phyloP scores from a whole-genome alignment of 2,888 invertebrate genomes.

The Lacanobia wlatinum region DNA sequence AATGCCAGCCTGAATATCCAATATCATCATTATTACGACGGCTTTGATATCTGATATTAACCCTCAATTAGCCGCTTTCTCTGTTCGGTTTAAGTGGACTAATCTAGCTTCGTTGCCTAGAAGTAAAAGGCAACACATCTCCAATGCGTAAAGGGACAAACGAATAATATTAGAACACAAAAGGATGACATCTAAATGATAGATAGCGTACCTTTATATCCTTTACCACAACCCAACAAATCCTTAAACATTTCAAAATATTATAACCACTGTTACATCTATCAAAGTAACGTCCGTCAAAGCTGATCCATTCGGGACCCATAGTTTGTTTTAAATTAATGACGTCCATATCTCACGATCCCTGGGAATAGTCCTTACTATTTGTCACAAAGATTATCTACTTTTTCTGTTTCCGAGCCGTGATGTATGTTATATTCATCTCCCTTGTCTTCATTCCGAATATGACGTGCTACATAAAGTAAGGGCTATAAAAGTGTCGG shows the following conservation, averaged over 20 bases:
- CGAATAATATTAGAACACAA: conserved; percentile 23
- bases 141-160: neutral
- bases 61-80: conserved; percentile 40
- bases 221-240: conserved; percentile 41
- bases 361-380: conserved; percentile 81
- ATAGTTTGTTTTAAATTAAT: conserved; percentile 86
- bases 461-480: conserved; percentile 56
- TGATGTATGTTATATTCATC: conserved; percentile 77
- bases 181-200: conserved; percentile 43
- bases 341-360: conserved; percentile 81
- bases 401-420: conserved; percentile 81
- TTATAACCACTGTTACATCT: conserved; percentile 69
- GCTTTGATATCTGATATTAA: conserved; percentile 52
- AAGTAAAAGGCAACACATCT: conserved; percentile 24
- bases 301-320: conserved; percentile 78
- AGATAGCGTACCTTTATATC: conserved; percentile 31
- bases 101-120: conserved; percentile 39
- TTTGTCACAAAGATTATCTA: conserved; percentile 86
- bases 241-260: conserved; percentile 68
- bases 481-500: conserved; percentile 59
- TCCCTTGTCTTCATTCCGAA: conserved; percentile 67
- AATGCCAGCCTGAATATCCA: conserved; percentile 53
- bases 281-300: conserved; percentile 78
- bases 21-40: conserved; percentile 52
- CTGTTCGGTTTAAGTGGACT: conserved; percentile 32